Conservation (phyloP, 2,113 vertebrate genomes). For the Thermophis baileyi region DNA sequence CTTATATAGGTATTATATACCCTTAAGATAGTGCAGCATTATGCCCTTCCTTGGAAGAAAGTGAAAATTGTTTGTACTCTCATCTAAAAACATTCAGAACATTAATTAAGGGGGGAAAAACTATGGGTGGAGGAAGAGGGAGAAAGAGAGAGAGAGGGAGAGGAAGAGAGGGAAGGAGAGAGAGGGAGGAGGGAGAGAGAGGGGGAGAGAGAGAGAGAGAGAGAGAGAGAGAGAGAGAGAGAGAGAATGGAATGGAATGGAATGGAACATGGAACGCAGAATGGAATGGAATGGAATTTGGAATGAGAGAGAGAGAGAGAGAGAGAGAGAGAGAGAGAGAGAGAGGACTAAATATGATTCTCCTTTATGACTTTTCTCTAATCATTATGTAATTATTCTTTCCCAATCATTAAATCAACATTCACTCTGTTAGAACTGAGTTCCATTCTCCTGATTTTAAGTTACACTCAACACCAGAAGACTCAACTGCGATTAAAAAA, state of each 20-base stretch:
- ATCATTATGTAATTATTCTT: not conserved
- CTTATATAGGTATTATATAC: not conserved
- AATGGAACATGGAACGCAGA: no score
- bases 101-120: not conserved
- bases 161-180: no score
- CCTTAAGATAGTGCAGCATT: not conserved
- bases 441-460: not conserved
- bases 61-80: not conserved
- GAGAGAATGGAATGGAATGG: no score
- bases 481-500: not conserved
- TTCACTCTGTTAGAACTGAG: not conserved
- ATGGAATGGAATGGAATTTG: no score
- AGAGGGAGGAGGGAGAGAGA: accelerated
- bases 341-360: not conserved
- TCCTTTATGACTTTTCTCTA: not conserved
- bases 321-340: no score
- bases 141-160: no score
- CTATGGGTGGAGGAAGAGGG: not conserved
- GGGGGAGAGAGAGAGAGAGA: no score
- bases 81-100: not conserved
- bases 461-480: not conserved
- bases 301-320: accelerated
- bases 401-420: not conserved
- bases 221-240: no score
- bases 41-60: not conserved